Base-by-base conservation (phyloP, 1,140 invertebrate genomes). In the Ylistrum balloti region DNA sequence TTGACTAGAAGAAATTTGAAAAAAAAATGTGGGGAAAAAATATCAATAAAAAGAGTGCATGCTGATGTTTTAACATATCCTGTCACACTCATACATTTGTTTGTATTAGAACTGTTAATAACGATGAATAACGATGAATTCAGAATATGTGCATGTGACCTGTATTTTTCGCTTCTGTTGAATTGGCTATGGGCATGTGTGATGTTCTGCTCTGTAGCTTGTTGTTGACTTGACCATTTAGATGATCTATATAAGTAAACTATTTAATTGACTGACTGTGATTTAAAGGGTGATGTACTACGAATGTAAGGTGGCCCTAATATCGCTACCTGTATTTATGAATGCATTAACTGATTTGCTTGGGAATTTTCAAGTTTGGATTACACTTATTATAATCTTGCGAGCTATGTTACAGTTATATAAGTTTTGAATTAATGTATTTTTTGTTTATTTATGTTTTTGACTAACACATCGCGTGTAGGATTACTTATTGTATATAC, bases 201-300 rank as follows among this genome's bases (percentile, higher is more conserved):
- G 56, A 11, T n/a, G 56, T 74, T 13, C 56, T 3, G 22, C 17
- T 74, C 56, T 74, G 22, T 28, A n/a, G 5, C 22, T 74, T 22
- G 22, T 74, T 74, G 56, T 74, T 28, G 13, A 38, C 13, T 38
- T 5, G 35, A 7, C 13, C 22, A 74, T 28, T 28, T 2, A 28
- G 56, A n/a, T 5, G 56, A 17, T 74, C 56, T n/a, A 9, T 74
- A 28, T 28, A 28, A 0, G 56, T 28, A 28, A n/a, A 28, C 56
- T 74, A 28, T 74, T n/a, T 74, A 74, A 74, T 74, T n/a, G 22
- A 9, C 56, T 74, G 56, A 74, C 56, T 74, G 56, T 74, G 56
- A 74, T 74, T n/a, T 74, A 5, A 74, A 74, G 22, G 5, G n/a
- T 74, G 56, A 28, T n/a, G 17, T 28, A n/a, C n/a, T n/a, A n/a